Conservation (phyloP, 2,888 invertebrate species). For the Agelastica alni region DNA sequence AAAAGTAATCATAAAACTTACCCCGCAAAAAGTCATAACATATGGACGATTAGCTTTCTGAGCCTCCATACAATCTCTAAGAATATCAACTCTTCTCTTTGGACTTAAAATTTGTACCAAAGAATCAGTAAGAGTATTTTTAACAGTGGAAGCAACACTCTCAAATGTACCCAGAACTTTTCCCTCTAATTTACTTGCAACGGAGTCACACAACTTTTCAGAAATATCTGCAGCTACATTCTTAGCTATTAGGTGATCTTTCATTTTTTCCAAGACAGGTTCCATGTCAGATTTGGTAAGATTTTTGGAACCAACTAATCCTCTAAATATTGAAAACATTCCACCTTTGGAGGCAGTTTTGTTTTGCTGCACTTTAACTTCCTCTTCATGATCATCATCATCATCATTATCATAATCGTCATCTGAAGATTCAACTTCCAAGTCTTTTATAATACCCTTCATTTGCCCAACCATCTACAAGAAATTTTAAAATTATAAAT, state of each 20-base stretch:
- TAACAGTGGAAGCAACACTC: constrained; percentile 86
- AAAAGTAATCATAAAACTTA: constrained; percentile 44
- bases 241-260: constrained; percentile 93
- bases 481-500: constrained; percentile 22
- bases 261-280: constrained; percentile 89
- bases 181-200: constrained; percentile 87
- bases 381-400: constrained; percentile 63
- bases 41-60: constrained; percentile 81
- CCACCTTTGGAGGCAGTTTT: constrained; percentile 56
- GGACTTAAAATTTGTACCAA: constrained; percentile 94
- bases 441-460: constrained; percentile 79
- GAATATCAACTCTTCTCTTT: constrained; percentile 91
- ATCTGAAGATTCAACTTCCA: constrained; percentile 78
- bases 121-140: constrained; percentile 85
- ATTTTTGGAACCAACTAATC: constrained; percentile 87
- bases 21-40: constrained; percentile 96
- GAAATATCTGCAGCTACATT: constrained; percentile 98
- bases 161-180: constrained; percentile 94
- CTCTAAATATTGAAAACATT: constrained; percentile 83
- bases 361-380: constrained; percentile 32
- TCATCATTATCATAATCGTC: no score
- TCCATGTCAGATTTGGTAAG: constrained; percentile 79
- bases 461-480: constrained; percentile 78
- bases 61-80: constrained; percentile 93
- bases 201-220: constrained; percentile 90